phyloP scores from a whole-genome alignment of 2,888 invertebrate species.

The Leuctra nigra region DNA sequence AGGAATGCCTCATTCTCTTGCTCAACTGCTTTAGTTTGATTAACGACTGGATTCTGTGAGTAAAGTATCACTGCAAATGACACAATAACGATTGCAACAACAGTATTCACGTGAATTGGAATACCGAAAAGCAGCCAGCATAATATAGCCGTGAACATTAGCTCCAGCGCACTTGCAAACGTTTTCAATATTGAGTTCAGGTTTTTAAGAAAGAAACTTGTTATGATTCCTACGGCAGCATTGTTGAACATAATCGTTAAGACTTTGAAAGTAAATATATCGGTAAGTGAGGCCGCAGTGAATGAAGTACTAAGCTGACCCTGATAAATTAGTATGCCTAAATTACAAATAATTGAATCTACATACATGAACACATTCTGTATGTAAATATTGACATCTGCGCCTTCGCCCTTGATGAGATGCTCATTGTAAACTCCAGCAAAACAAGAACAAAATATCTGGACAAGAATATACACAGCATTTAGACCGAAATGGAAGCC shows the following conservation, averaged over 20 bases:
- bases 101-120: constrained; percentile 73
- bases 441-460: constrained; percentile 82
- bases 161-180: constrained; percentile 88
- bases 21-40: constrained; percentile 2
- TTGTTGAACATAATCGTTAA: constrained; percentile 81
- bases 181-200: constrained; percentile 93
- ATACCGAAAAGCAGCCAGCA: constrained; percentile 82
- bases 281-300: constrained; percentile 45
- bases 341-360: constrained; percentile 88
- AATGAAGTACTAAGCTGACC: constrained; percentile 59
- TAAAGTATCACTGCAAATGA: constrained; percentile 79
- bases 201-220: constrained; percentile 87
- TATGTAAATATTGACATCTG: constrained; percentile 79
- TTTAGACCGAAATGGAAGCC: constrained; percentile 36
- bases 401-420: constrained; percentile 77
- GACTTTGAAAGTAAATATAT: constrained; percentile 61
- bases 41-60: constrained; percentile 75
- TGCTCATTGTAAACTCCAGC: constrained; percentile 97
- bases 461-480: constrained; percentile 41
- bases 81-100: constrained; percentile 74
- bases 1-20: not conserved
- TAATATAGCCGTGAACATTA: constrained; percentile 82
- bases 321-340: constrained; percentile 59
- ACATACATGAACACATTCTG: constrained; percentile 95
- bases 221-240: constrained; percentile 86